phyloP scores from a whole-genome alignment of 1,140 invertebrate species.

The Hetaerina americana region DNA sequence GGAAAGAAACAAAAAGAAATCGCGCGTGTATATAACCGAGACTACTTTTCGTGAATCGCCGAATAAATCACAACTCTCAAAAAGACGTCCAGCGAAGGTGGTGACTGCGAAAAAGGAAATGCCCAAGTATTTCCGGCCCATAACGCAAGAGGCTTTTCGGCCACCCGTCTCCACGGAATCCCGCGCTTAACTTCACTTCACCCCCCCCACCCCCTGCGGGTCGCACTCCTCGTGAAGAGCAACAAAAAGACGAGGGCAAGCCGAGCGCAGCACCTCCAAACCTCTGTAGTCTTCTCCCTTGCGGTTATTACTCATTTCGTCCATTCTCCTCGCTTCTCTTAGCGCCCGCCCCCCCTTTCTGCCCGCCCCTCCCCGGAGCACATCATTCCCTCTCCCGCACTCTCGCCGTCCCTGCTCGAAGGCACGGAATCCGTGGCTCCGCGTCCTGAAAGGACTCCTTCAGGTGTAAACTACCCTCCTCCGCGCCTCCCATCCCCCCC shows the following conservation, averaged over 20 bases:
- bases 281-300: neutral
- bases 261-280: too few relatives aligned
- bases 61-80: neutral
- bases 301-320: neutral
- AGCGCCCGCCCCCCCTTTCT: neutral
- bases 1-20: too few relatives aligned
- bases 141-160: too few relatives aligned
- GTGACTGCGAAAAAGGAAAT: too few relatives aligned
- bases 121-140: neutral
- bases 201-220: too few relatives aligned
- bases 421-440: neutral
- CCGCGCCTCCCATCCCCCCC: neutral
- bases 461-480: neutral
- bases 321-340: neutral
- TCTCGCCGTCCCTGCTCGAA: neutral
- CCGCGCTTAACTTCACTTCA: too few relatives aligned
- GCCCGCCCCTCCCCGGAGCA: too few relatives aligned
- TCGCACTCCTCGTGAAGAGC: too few relatives aligned
- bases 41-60: neutral
- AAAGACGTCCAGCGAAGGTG: too few relatives aligned
- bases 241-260: too few relatives aligned
- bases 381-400: too few relatives aligned
- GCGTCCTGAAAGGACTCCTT: neutral
- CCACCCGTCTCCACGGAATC: neutral
- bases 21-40: too few relatives aligned